These are phyloP conservation scores for Cololabis saira DNA, from an alignment of 2,113 vertebrate species.

Conservation along the genomic window DNA sequence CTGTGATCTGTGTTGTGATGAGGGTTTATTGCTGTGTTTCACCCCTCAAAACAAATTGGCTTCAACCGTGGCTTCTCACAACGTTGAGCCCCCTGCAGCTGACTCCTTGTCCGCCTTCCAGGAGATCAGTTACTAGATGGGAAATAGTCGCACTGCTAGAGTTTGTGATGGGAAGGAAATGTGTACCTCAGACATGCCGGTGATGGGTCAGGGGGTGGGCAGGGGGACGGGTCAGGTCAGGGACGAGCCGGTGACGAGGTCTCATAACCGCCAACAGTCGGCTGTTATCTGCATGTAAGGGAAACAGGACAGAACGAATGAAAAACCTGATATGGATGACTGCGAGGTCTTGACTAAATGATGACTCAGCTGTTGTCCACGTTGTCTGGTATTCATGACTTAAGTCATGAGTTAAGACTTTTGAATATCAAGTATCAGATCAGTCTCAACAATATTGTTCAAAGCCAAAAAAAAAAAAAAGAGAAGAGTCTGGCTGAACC, in stretches of 20 bases:
- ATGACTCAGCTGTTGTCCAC: background rate
- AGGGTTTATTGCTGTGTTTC: too few relatives aligned
- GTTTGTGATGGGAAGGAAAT: conserved; percentile 11
- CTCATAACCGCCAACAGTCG: background rate
- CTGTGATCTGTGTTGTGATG: too few relatives aligned
- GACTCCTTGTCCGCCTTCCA: background rate
- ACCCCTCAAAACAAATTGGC: too few relatives aligned
- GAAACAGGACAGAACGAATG: conserved; percentile 11
- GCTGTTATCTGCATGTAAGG: conserved; percentile 5
- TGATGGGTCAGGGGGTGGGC: background rate
- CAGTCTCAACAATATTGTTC: too few relatives aligned
- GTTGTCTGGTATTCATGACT: too few relatives aligned
- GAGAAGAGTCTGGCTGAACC: too few relatives aligned
- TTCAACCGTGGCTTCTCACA: too few relatives aligned
- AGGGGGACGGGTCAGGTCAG: conserved; percentile 24
- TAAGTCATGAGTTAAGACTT: too few relatives aligned
- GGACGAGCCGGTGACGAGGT: background rate
- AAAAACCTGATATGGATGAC: background rate
- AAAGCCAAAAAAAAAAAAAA: too few relatives aligned
- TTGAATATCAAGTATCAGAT: too few relatives aligned
- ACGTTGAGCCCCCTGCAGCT: too few relatives aligned
- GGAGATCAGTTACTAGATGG: background rate
- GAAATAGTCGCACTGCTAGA: background rate
- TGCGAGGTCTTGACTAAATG: background rate
- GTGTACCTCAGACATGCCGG: background rate